A percentile compares a stretch with the other conserved stretches of the same genome.
These are phyloP conservation scores for Tetragnatha versicolor DNA, from an alignment of 1,140 invertebrate species.

Conservation along the genomic window DNA sequence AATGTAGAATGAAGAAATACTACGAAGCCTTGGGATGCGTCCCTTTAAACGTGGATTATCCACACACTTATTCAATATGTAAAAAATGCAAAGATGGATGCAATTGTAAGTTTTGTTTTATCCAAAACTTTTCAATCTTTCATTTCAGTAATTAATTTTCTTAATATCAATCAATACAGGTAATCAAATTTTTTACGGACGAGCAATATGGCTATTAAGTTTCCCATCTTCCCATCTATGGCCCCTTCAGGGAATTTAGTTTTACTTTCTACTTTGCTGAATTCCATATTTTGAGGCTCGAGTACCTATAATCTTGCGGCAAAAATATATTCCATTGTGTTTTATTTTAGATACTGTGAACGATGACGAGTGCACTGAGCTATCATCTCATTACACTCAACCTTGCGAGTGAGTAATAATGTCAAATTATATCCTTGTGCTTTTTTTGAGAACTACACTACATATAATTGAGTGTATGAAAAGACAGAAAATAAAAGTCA, in stretches of 20 bases:
- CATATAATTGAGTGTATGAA: too few species aligned
- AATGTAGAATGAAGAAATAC: slow-evolving; percentile 5
- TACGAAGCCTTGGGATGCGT: slow-evolving; percentile 4
- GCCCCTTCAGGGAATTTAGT: not conserved
- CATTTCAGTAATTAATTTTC: not conserved
- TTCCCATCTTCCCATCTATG: not conserved
- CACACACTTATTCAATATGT: not conserved
- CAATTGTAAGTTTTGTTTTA: not conserved
- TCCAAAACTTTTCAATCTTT: not conserved
- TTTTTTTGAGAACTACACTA: too few species aligned
- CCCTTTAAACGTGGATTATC: not conserved
- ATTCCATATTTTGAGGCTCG: not conserved
- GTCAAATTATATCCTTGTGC: too few species aligned
- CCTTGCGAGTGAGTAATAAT: not conserved
- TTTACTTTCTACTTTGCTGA: not conserved
- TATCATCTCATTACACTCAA: not conserved
- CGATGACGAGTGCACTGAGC: not conserved
- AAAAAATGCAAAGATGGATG: not conserved
- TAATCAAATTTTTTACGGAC: not conserved
- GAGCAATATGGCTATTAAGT: not conserved
- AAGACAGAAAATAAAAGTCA: too few species aligned
- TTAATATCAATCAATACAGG: not conserved
- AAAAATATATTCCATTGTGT: not conserved
- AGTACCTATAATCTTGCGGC: not conserved
- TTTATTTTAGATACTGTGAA: not conserved